Base-by-base conservation (phyloP, 2,797 vertebrate species). In the Oryzias sinensis region DNA sequence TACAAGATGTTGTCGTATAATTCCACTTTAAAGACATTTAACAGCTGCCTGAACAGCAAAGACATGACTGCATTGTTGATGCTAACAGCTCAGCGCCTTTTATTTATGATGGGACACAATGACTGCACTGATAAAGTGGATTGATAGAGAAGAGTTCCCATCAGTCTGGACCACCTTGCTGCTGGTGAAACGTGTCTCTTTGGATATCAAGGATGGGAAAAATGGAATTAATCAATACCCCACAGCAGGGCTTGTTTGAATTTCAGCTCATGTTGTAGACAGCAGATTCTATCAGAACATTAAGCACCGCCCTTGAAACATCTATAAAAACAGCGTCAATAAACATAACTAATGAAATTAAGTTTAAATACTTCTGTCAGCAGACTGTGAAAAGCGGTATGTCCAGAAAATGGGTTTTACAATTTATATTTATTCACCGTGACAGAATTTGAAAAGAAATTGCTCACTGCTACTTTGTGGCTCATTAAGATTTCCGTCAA, bases 161-260 rank as follows among this genome's bases (percentile, higher is more conserved):
- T 81, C 56, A 18, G 56, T 83, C 74, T 82, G 60, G 56, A 58
- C 76, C 70, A 65, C 66, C 74, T 83, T 49, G 62, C 47, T 3
- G 18, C 52, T 4, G 49, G 43, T 69, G 43, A 75, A 66, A 72
- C 63, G 71, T 80, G 72, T 77, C 59, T 47, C 62, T 43, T 65
- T 59, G 71, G 63, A 68, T 76, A 76, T 76, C 51, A 79, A 71
- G 70, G 72, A 68, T 71, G 11, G 29, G 48, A 59, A 68, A 51
- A 72, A 67, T 44, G 57, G 49, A 62, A 62, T 52, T 74, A 74
- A 74, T 78, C 66, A 58, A 77, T 79, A 37, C 11, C 33, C 9
- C 20, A 78, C 53, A n/a, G 29, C 47, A 59, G 43, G 70, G 62
- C 67, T 65, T 5, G 79, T 82, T 75, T 56, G 16, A 11, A n/a